These are phyloP conservation scores for Habroteleia sp. DNA, from an alignment of 2,888 invertebrate species.

Conservation along the genomic window DNA sequence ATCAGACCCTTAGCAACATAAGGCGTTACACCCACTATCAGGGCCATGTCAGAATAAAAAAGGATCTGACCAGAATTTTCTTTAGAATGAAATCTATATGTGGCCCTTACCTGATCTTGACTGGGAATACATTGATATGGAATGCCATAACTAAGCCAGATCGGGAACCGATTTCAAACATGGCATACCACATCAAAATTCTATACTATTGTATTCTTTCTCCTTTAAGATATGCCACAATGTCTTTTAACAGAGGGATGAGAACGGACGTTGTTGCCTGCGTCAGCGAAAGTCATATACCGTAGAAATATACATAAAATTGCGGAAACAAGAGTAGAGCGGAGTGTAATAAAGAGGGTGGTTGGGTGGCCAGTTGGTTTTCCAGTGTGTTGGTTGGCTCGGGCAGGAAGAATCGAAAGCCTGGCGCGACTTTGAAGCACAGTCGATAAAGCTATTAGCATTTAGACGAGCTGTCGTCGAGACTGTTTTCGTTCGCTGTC, in stretches of 20 bases:
- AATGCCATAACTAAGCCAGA: no score
- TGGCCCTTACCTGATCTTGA: no score
- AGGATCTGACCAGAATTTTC: no score
- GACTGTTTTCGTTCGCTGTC: slow-evolving; percentile 61
- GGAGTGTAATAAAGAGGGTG: slow-evolving; percentile 63
- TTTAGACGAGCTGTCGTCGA: slow-evolving; percentile 81
- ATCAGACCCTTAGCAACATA: no score
- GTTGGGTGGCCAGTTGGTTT: slow-evolving; percentile 49
- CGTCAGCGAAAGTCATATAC: slow-evolving; percentile 58
- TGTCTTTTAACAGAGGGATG: slow-evolving; percentile 20
- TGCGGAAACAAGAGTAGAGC: slow-evolving; percentile 53
- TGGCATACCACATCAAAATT: no score
- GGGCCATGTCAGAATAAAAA: no score
- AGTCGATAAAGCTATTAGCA: slow-evolving; percentile 81
- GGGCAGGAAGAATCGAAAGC: slow-evolving; percentile 60
- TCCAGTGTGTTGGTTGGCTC: slow-evolving; percentile 47
- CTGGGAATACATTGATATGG: no score
- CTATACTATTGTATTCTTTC: slow-evolving; percentile 18
- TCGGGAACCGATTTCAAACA: no score
- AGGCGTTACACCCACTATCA: no score
- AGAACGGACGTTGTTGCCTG: slow-evolving; percentile 26
- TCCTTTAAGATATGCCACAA: slow-evolving; percentile 44
- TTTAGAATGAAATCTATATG: no score
- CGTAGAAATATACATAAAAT: slow-evolving; percentile 62
- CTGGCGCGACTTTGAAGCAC: slow-evolving; percentile 64